Base-by-base conservation (phyloP, 2,888 invertebrate species). In the Autographa gamma region DNA sequence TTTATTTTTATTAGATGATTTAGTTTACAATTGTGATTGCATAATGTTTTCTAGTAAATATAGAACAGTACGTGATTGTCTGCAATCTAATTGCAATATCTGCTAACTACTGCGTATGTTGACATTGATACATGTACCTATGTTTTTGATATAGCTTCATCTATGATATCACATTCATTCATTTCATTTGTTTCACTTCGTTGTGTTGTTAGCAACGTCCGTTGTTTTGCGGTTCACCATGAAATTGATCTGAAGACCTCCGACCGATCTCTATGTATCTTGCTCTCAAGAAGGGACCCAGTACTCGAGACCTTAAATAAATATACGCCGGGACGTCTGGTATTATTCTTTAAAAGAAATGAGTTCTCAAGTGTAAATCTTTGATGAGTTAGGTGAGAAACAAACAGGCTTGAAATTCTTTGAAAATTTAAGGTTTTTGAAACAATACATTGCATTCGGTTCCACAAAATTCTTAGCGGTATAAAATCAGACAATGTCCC, bases 1-100 rank as follows among this genome's bases (percentile, higher is more conserved):
- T 48, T 48, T n/a, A 48, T n/a, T 48, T n/a, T n/a, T 48, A n/a
- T 48, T 48, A n/a, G 48, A 48, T 48, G n/a, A 48, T n/a, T 48
- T n/a, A 48, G 16, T n/a, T 7, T 8, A n/a, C n/a, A 48, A n/a
- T n/a, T 48, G 5, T 48, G 48, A 48, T 48, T 48, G n/a, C n/a
- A 7, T n/a, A n/a, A n/a, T 48, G n/a, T 48, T 16, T 43, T 38
- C 11, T 11, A 9, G 8, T 38, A 11, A 2, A 11, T 38, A 38
- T 38, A 38, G 9, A 11, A 38, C 11, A 11, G 11, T 11, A 38
- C 38, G 11, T 38, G 11, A 38, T 38, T 38, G 11, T 11, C 11
- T 11, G 38, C 38, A 38, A 38, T 11, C 43, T 43, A n/a, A n/a
- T 48, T 7, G 0, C n/a, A n/a, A 16, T n/a, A 41, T 48, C 4